phyloP scores from a whole-genome alignment of 35 echinoderm and acorn worm genomes.

The Strongylocentrotus purpuratus region DNA sequence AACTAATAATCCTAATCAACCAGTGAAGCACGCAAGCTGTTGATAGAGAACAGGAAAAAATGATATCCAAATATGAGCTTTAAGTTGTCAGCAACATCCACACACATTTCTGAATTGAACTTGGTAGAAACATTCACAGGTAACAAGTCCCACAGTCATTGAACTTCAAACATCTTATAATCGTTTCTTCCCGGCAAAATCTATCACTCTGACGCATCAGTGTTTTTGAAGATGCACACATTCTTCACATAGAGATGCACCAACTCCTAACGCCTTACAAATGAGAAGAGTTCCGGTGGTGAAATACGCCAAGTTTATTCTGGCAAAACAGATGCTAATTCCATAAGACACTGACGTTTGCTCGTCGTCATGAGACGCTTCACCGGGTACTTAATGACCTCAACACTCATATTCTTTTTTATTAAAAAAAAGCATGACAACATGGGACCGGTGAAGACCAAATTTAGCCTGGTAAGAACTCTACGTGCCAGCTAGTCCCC shows the following conservation, averaged over 20 bases:
- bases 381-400: constrained; percentile 1
- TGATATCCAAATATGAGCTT: background rate
- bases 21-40: background rate
- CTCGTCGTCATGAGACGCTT: background rate
- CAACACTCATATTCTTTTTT: constrained; percentile 36
- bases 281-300: constrained; percentile 1
- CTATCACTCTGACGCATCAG: background rate
- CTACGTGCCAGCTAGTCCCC: background rate
- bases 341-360: constrained; percentile 6
- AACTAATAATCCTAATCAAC: background rate
- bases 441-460: background rate
- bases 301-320: background rate
- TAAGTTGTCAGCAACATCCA: background rate
- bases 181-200: background rate
- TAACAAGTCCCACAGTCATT: background rate
- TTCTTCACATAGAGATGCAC: constrained; percentile 1
- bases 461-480: background rate
- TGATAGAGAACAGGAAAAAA: no score
- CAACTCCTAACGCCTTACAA: background rate
- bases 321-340: constrained; percentile 39
- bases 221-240: constrained; percentile 2
- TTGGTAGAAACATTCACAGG: background rate
- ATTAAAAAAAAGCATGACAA: background rate
- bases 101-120: background rate
- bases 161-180: background rate